Evolutionary conservation across 2,797 vertebrate species (phyloP), one percentile per base, ranked within the genome.

Genomic region (Peromyscus nudipes): DNA sequence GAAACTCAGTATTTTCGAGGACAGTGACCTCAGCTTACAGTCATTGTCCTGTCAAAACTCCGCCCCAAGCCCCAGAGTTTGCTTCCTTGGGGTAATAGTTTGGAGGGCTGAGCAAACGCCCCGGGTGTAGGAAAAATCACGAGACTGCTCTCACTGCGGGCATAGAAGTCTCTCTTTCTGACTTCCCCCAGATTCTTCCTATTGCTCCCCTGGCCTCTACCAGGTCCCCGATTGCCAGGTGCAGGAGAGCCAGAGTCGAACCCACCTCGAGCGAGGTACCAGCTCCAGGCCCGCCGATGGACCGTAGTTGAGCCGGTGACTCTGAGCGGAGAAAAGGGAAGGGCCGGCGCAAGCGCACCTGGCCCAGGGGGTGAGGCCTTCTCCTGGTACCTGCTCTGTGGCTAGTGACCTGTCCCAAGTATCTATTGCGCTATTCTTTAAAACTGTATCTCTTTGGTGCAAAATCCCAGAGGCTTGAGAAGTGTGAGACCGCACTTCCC

Each of bases 371-470:
- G 94, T 91, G 97, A 92, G 97, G 96, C 97, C 91, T 96, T 98
- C 98, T 96, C 97, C 96, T 96, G 71, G 96, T 91, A 97, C 96
- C 96, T 98, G 97, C 97, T 98, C 96, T 90, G 98, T 98, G 87
- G 89, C 98, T 98, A 98, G 98, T 96, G 98, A 98, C 98, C 98
- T 97, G 97, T 98, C 98, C 97, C 97, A 90, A 94, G 4, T 1
- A 40, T 49, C 40, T 31, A 21, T 16, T 8, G 40, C 6, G 10
- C 64, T 10, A 14, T 95, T 97, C 94, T 3, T 71, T 46, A 95
- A 94, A 83, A 19, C 37, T 4, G n/a, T 12, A 43, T 6, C 92
- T 94, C 83, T 83, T 84, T 43, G 79, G 81, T 14, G 64, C 81
- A 43, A 64, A 10, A 34, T 52, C 9, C 17, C 27, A 60, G 43